Percentiles rank a stretch among this genome's conserved stretches.
Conservation (phyloP, 2,113 vertebrate species). For the Ammospiza caudacuta region DNA sequence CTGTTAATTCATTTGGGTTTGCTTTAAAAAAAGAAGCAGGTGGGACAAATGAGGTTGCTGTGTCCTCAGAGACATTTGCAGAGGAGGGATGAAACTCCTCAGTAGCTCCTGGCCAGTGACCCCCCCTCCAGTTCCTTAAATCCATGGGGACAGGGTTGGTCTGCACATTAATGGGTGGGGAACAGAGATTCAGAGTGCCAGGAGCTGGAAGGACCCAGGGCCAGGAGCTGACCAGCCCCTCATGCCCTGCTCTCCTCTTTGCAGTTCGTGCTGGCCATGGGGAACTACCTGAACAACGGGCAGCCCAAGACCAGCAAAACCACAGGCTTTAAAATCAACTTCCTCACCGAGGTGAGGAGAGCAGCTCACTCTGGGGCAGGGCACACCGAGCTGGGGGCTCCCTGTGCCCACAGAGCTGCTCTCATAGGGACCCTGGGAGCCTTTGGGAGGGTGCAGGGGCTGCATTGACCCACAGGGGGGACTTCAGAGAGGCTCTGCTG, state of each 20-base stretch:
- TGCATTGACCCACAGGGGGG: rapidly evolving
- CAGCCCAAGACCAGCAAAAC: constrained; percentile 93
- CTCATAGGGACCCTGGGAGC: neutral
- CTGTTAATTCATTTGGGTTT: neutral
- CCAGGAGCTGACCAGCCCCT: neutral
- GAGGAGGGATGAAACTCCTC: neutral
- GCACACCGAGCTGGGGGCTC: rapidly evolving
- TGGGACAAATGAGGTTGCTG: neutral
- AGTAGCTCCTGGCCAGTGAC: neutral
- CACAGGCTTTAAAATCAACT: constrained; percentile 98
- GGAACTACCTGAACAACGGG: constrained; percentile 98
- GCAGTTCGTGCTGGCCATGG: constrained; percentile 98
- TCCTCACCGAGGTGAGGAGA: constrained; percentile 88
- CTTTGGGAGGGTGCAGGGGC: neutral
- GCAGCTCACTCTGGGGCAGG: neutral
- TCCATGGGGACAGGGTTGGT: neutral
- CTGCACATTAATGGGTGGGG: neutral
- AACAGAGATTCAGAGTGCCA: neutral
- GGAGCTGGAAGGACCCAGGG: rapidly evolving
- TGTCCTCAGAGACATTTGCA: neutral
- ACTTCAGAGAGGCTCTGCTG: neutral
- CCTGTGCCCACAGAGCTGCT: rapidly evolving
- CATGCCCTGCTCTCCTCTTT: neutral
- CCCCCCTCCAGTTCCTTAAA: neutral
- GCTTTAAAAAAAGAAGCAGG: neutral